Percentiles rank a stretch among this genome's conserved stretches.
These are phyloP conservation scores for Epiblema foenella DNA, from an alignment of 2,888 invertebrate genomes.

Conservation along the genomic window DNA sequence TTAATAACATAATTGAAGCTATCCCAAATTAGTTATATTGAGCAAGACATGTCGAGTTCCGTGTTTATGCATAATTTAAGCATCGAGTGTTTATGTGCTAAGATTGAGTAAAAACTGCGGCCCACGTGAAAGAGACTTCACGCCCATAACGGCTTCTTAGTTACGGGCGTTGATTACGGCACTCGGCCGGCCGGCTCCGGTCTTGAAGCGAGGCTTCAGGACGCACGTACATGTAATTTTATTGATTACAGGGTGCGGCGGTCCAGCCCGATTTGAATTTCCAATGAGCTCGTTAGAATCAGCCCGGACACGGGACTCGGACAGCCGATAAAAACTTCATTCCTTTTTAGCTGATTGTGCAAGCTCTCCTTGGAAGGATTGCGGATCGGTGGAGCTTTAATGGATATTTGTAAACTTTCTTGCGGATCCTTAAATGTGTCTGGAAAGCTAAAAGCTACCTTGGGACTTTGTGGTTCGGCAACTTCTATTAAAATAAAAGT, in stretches of 20 bases:
- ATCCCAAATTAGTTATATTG: not conserved
- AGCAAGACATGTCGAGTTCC: not conserved
- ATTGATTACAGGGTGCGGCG: constrained; percentile 81
- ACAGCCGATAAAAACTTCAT: constrained; percentile 75
- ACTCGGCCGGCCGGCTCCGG: constrained; percentile 46
- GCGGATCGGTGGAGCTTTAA: constrained; percentile 61
- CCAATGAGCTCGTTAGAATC: constrained; percentile 83
- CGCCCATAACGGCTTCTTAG: constrained; percentile 35
- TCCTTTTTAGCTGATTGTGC: constrained; percentile 71
- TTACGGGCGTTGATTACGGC: constrained; percentile 45
- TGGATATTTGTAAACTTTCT: constrained; percentile 52
- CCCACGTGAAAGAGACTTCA: constrained; percentile 12
- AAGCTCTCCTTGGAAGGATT: constrained; percentile 51
- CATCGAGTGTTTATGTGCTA: constrained; percentile 51
- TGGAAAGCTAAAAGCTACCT: constrained; percentile 16
- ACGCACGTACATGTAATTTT: constrained; percentile 83
- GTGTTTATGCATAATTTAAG: constrained; percentile 13
- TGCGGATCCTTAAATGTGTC: constrained; percentile 13
- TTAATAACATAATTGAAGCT: constrained; percentile 6
- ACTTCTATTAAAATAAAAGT: constrained; percentile 15
- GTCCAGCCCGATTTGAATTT: constrained; percentile 81
- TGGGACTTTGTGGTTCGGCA: constrained; percentile 23
- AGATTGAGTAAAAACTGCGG: constrained; percentile 53
- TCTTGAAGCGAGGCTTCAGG: constrained; percentile 66
- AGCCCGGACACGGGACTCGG: constrained; percentile 66